phyloP scores from a whole-genome alignment of 1,140 invertebrate genomes.

The Heterodera carotae region DNA sequence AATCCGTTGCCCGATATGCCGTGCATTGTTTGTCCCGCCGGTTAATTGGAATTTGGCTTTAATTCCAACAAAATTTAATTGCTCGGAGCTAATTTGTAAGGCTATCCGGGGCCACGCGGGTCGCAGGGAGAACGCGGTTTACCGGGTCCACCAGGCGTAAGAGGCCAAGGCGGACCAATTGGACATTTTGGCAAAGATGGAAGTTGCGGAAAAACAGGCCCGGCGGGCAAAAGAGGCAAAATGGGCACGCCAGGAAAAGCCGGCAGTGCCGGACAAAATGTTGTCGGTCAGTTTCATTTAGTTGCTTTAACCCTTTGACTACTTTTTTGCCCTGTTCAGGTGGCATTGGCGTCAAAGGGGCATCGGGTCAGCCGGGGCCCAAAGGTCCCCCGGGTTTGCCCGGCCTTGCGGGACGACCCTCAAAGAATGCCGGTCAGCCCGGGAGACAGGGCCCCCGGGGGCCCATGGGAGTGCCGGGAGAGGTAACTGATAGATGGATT shows the following conservation, averaged over 20 bases:
- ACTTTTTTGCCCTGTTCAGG: background rate
- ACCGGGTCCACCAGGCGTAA: constrained; percentile 24
- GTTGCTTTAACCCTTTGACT: background rate
- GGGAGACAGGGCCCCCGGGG: constrained; percentile 32
- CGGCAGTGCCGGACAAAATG: constrained; percentile 10
- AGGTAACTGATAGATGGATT: background rate
- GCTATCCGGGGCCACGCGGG: constrained; percentile 36
- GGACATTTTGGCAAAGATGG: constrained; percentile 35
- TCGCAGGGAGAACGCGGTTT: constrained; percentile 38
- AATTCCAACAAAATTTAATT: too few relatives aligned
- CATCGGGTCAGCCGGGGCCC: constrained; percentile 26
- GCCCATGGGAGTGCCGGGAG: constrained; percentile 15
- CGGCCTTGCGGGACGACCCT: constrained; percentile 16
- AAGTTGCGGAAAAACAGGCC: background rate
- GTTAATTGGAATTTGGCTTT: background rate
- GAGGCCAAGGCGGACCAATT: constrained; percentile 27
- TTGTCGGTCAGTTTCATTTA: constrained; percentile 8
- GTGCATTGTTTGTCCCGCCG: constrained; percentile 44
- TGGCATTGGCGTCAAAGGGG: constrained; percentile 31
- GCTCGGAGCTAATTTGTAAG: background rate
- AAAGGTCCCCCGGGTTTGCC: constrained; percentile 32
- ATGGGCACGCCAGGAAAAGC: constrained; percentile 13
- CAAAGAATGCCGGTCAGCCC: constrained; percentile 32
- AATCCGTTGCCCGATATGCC: constrained; percentile 24
- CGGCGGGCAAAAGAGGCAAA: constrained; percentile 4